A percentile compares a stretch with the other conserved stretches of the same genome.
These are phyloP conservation scores for Nasua narica DNA, from an alignment of 2,797 vertebrate genomes.

Conservation along the genomic window DNA sequence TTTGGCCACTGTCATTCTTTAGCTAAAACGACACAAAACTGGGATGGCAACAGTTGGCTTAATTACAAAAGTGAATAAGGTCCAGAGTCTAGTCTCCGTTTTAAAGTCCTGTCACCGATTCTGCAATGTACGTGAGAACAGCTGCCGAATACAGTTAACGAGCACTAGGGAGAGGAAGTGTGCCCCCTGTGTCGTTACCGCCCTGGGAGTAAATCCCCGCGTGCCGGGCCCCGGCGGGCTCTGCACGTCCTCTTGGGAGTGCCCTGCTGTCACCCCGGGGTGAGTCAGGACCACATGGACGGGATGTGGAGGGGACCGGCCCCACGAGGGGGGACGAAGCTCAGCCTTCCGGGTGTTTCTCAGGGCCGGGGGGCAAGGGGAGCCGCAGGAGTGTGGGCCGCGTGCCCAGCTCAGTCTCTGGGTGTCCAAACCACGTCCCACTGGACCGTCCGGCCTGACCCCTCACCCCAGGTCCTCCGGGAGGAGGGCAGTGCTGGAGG, in stretches of 20 bases:
- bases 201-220: not conserved
- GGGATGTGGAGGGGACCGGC: rapidly evolving
- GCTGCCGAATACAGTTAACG: rapidly evolving
- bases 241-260: not conserved
- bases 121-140: not conserved
- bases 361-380: not conserved
- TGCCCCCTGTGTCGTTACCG: rapidly evolving
- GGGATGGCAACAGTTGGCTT: not conserved
- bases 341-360: not conserved
- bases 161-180: rapidly evolving
- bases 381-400: not conserved
- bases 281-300: too few relatives aligned
- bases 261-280: not conserved
- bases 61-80: too few relatives aligned
- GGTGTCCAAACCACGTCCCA: not conserved
- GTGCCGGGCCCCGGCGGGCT: too few relatives aligned
- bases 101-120: not conserved
- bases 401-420: not conserved
- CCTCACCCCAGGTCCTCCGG: rapidly evolving
- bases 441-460: not conserved
- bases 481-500: not conserved
- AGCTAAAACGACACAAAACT: not conserved
- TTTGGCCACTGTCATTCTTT: not conserved
- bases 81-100: not conserved
- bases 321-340: not conserved